Conservation (phyloP, 2,888 invertebrate genomes). For the Tetropium fuscum region DNA sequence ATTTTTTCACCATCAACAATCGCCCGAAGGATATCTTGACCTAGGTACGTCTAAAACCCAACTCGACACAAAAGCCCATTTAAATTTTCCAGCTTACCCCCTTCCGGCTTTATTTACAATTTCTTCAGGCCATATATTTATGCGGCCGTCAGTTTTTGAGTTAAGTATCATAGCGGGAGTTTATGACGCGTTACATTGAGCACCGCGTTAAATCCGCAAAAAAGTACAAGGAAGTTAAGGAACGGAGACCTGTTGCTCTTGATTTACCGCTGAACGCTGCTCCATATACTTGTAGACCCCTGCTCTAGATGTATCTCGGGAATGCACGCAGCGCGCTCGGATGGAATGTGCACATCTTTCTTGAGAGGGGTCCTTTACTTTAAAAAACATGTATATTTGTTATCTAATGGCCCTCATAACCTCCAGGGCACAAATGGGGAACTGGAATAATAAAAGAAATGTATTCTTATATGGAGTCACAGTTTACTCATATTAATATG, state of each 20-base stretch:
- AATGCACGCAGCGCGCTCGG: background rate
- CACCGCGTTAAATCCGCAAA: constrained; percentile 16
- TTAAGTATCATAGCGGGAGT: background rate
- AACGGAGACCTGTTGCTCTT: constrained; percentile 24
- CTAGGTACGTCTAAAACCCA: too few relatives aligned
- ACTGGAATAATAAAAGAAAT: too few relatives aligned
- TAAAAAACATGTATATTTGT: background rate
- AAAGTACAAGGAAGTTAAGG: constrained; percentile 18
- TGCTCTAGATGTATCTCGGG: constrained; percentile 10
- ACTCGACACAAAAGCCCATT: too few relatives aligned
- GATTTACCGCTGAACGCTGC: constrained; percentile 20
- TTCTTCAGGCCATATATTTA: background rate
- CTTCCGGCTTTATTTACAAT: too few relatives aligned
- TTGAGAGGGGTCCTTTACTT: background rate
- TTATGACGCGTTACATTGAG: background rate
- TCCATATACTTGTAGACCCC: constrained; percentile 9
- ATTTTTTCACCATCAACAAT: too few relatives aligned
- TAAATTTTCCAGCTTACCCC: too few relatives aligned
- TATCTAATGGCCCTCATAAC: too few relatives aligned
- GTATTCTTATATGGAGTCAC: too few relatives aligned
- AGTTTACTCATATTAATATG: too few relatives aligned
- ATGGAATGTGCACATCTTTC: background rate
- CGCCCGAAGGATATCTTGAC: too few relatives aligned
- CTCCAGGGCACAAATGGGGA: too few relatives aligned
- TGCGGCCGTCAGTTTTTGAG: background rate